Percentiles rank a stretch among this genome's conserved stretches.
Evolutionary conservation across 2,888 invertebrate genomes (phyloP).

Genomic region (Miltochrista miniata): DNA sequence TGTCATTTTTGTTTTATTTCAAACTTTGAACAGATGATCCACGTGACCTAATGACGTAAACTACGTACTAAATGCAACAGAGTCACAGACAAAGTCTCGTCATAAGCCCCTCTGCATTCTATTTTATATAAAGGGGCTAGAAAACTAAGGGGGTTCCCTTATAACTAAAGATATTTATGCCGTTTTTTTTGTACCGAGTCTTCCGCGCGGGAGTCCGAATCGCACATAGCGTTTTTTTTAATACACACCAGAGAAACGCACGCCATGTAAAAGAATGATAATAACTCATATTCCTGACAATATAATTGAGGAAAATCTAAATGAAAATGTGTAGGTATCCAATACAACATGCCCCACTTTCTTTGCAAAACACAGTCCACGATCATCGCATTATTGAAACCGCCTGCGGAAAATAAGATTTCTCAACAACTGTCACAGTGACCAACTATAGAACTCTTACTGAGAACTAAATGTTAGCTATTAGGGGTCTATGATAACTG

Average conservation of each 20-base stretch:
- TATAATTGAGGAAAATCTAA: slow-evolving; percentile 16
- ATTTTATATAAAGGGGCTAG: no score
- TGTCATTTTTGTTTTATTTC: no score
- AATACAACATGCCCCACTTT: slow-evolving; percentile 30
- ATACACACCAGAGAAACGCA: not conserved
- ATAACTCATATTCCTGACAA: not conserved
- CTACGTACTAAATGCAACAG: no score
- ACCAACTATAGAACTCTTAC: slow-evolving; percentile 6
- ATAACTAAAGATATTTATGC: no score
- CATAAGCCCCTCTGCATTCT: no score
- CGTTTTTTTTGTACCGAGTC: no score
- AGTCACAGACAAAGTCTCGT: no score
- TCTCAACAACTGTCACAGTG: slow-evolving; percentile 34
- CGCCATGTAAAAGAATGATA: not conserved
- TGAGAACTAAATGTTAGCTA: slow-evolving; percentile 3
- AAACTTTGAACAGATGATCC: no score
- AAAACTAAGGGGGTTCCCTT: no score
- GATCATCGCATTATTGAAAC: slow-evolving; percentile 43
- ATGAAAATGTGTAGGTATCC: slow-evolving; percentile 27
- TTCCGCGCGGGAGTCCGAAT: no score
- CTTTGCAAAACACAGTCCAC: slow-evolving; percentile 32
- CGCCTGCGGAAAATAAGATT: slow-evolving; percentile 50
- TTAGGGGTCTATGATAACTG: slow-evolving; percentile 13
- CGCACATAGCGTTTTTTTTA: no score
- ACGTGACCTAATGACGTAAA: no score